phyloP scores from a whole-genome alignment of 2,888 invertebrate genomes.

The Omphaloscelis lunosa region DNA sequence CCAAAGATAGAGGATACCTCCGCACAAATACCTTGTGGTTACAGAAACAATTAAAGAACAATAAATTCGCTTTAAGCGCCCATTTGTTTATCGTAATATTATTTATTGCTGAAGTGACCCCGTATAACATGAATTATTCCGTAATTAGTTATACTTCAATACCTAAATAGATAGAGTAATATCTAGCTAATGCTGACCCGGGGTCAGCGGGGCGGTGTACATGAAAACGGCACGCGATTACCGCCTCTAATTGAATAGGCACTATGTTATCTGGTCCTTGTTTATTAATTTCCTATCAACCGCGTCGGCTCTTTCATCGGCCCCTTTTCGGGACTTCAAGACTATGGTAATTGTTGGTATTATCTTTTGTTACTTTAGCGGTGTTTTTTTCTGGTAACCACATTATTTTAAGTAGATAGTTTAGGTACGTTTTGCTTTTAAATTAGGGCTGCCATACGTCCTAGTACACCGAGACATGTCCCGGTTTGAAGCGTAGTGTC shows the following conservation, averaged over 20 bases:
- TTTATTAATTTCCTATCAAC: slow-evolving; percentile 84
- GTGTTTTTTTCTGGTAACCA: background rate
- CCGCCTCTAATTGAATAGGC: slow-evolving; percentile 83
- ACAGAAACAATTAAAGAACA: slow-evolving; percentile 52
- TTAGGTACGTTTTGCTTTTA: background rate
- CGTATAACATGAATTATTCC: slow-evolving; percentile 76
- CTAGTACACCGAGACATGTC: no score
- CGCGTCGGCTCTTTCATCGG: slow-evolving; percentile 76
- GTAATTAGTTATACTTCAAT: slow-evolving; percentile 82
- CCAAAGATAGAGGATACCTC: slow-evolving; percentile 25
- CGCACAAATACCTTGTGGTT: slow-evolving; percentile 32
- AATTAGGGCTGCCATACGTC: no score
- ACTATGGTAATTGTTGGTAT: slow-evolving; percentile 27
- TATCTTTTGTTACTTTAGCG: slow-evolving; percentile 34
- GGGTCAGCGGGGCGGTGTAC: slow-evolving; percentile 79
- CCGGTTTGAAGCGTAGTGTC: no score
- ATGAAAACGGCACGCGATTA: slow-evolving; percentile 79
- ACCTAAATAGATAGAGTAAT: slow-evolving; percentile 73
- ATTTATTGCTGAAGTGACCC: slow-evolving; percentile 70
- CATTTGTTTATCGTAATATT: slow-evolving; percentile 62
- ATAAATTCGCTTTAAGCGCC: slow-evolving; percentile 63
- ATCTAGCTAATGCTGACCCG: slow-evolving; percentile 72
- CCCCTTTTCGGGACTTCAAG: slow-evolving; percentile 56
- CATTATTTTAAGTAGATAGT: background rate
- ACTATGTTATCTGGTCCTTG: slow-evolving; percentile 81